Base-by-base conservation (phyloP, 2,797 vertebrate genomes). In the Paramormyrops hopkinsi region DNA sequence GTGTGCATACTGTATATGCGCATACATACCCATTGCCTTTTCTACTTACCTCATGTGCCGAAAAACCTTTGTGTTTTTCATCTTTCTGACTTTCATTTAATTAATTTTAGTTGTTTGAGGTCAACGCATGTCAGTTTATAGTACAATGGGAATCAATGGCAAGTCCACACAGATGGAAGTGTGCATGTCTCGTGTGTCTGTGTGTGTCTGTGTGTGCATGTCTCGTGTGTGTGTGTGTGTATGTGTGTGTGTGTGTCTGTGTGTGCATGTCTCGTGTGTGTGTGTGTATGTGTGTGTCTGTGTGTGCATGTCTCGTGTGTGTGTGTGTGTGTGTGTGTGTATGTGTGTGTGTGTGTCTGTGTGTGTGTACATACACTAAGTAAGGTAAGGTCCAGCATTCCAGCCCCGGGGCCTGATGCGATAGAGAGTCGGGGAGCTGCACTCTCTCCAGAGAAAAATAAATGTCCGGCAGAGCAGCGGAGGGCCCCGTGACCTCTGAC, bases 401-500 rank as follows among this genome's bases (percentile, higher is more conserved):
- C 88, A 17, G 50, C 25, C 50, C 50, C 17, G 2, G 19, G 59
- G 59, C 8, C 41, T 69, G 87, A 41, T 8, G 37, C 4, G 12
- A 76, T 41, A 76, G 69, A 7, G 62, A 25, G 33, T 37, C 33
- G 14, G 12, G 25, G 41, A n/a, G 11, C 41, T 69, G 59, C 11
- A 3, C 88, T 83, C 88, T 44, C 69, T 88, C 33, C 82, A 53
- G 29, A 62, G 51, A 48, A 88, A 88, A 50, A 51, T 22, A 82
- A 89, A 84, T 84, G 76, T 54, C 14, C 41, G 65, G 79, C 12
- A 12, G 48, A 51, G 46, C 59, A 53, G 88, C 1, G 88, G 88
- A 85, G 88, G 88, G 88, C 54, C 88, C 76, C 29, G 56, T 56
- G 46, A 89, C 88, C 88, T 51, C 54, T 86, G 82, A 65, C 79